Conservation (phyloP, 30 jellyfish, hydroid and myxozoan genomes). For the Hydractinia echinata region DNA sequence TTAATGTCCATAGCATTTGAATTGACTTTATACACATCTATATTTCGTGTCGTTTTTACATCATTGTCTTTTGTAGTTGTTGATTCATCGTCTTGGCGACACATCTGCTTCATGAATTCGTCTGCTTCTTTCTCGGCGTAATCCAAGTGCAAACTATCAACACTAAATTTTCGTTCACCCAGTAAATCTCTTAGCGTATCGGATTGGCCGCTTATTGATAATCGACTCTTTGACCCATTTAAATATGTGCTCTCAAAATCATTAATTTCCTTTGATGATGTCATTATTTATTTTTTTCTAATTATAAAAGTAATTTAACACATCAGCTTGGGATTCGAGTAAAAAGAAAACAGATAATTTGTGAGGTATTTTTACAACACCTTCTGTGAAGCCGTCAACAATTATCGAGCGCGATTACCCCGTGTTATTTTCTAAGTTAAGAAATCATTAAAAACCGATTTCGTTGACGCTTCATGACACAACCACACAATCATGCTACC, state of each 20-base stretch:
- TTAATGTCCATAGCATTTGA: neutral
- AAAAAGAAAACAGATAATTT: too few species aligned
- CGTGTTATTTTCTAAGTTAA: too few species aligned
- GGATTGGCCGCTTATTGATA: neutral
- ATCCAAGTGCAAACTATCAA: constrained; percentile 13
- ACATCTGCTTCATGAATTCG: constrained; percentile 14
- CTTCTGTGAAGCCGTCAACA: too few species aligned
- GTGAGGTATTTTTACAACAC: too few species aligned
- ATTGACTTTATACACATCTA: neutral
- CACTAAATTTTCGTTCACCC: constrained; percentile 7
- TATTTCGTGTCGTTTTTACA: neutral
- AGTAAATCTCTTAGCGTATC: neutral
- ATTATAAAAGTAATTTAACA: too few species aligned
- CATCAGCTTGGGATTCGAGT: too few species aligned
- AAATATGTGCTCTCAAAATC: neutral
- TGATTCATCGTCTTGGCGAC: neutral
- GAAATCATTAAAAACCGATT: too few species aligned
- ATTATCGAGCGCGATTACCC: too few species aligned
- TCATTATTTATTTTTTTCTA: too few species aligned
- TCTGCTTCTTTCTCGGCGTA: constrained; percentile 35
- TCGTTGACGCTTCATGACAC: too few species aligned
- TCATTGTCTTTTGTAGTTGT: neutral
- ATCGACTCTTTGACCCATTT: neutral
- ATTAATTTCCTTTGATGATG: too few species aligned
- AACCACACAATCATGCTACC: too few species aligned